Conservation (phyloP, 30 jellyfish, hydroid and myxozoan genomes). For the Pseudorhiza aurosa region DNA sequence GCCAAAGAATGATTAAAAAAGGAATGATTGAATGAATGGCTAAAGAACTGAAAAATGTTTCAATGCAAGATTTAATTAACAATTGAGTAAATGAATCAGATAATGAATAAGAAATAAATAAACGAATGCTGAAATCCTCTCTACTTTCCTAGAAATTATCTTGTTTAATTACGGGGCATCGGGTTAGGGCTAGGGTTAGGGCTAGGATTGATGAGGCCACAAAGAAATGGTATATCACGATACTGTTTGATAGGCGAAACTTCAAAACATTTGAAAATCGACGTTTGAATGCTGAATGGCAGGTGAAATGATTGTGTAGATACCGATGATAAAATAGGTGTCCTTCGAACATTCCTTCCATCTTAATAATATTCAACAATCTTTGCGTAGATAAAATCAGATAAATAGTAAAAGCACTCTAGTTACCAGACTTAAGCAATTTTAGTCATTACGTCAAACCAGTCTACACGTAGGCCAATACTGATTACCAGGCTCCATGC, state of each 20-base stretch:
- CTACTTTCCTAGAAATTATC: no score
- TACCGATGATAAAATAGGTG: no score
- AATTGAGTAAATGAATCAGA: background rate
- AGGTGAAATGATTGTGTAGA: no score
- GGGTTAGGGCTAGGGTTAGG: no score
- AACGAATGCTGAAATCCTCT: background rate
- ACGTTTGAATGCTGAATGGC: no score
- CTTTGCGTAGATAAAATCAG: background rate
- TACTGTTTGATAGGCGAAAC: no score
- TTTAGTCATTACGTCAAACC: background rate
- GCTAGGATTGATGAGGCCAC: no score
- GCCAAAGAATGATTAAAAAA: no score
- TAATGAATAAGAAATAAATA: background rate
- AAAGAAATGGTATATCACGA: no score
- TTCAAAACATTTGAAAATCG: no score
- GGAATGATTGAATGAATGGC: constrained; percentile 8
- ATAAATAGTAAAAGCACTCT: constrained; percentile 7
- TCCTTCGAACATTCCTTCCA: no score
- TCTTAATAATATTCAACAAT: background rate
- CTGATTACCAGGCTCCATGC: background rate
- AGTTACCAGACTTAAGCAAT: constrained; percentile 32
- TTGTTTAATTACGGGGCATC: no score
- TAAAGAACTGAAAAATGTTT: background rate
- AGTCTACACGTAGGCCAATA: background rate
- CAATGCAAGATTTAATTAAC: background rate